Percentiles rank a stretch among this genome's conserved stretches.
Conservation (phyloP, 2,888 invertebrate species). For the Mimachlamys varia region DNA sequence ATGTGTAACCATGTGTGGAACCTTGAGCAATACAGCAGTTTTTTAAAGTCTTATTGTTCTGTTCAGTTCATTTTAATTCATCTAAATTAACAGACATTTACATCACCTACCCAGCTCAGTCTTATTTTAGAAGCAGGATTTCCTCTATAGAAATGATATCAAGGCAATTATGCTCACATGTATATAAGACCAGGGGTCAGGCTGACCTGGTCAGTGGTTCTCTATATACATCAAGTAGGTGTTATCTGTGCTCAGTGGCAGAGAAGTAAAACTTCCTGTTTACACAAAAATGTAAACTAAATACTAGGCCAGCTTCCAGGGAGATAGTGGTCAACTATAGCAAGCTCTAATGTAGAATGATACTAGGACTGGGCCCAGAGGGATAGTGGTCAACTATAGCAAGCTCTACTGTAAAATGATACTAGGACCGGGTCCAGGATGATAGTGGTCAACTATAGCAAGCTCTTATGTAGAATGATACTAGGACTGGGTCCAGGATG, state of each 20-base stretch:
- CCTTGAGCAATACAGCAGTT: too few species aligned
- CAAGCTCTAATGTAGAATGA: too few species aligned
- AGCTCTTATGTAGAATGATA: too few species aligned
- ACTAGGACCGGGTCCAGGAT: too few species aligned
- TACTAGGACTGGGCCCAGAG: too few species aligned
- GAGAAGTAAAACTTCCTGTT: neutral
- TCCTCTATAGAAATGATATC: constrained; percentile 4
- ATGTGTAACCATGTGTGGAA: too few species aligned
- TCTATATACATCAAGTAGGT: neutral
- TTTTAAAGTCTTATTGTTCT: too few species aligned
- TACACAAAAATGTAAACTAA: neutral
- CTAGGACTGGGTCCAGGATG: too few species aligned
- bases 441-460: too few species aligned
- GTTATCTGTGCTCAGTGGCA: neutral
- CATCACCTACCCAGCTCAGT: neutral
- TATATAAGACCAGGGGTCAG: neutral
- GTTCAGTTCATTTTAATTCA: neutral
- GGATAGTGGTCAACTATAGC: too few species aligned
- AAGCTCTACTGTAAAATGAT: too few species aligned
- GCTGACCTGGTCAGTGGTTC: constrained; percentile 2
- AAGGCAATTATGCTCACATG: neutral
- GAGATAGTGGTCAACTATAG: neutral
- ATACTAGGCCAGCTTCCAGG: neutral
- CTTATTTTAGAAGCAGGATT: neutral
- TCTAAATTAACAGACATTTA: neutral